These are phyloP conservation scores for Catonia carolina DNA, from an alignment of 2,888 invertebrate genomes.

Conservation along the genomic window DNA sequence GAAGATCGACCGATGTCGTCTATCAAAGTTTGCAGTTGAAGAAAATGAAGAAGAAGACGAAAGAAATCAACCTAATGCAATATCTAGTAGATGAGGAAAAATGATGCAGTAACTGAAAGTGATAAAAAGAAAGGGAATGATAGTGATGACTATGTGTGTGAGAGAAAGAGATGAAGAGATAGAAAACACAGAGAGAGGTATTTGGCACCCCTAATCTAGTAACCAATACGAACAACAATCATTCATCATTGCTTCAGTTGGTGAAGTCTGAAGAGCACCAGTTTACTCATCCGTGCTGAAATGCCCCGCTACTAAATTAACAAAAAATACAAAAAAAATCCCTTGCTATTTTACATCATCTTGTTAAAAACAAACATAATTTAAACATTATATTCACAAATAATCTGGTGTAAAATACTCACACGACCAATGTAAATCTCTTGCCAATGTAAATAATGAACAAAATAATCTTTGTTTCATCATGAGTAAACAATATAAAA, in stretches of 20 bases:
- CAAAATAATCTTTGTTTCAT: too few species aligned
- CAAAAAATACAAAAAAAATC: too few species aligned
- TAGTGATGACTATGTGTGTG: neutral
- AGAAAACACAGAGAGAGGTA: neutral
- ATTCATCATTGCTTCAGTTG: conserved; percentile 11
- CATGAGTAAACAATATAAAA: too few species aligned
- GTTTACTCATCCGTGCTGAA: neutral
- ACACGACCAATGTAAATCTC: too few species aligned
- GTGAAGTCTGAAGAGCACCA: neutral
- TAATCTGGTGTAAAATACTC: too few species aligned
- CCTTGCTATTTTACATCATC: too few species aligned
- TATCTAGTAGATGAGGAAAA: neutral
- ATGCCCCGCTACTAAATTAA: too few species aligned
- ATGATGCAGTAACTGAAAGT: neutral
- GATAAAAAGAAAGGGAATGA: neutral
- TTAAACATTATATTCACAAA: too few species aligned
- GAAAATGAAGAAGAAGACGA: neutral
- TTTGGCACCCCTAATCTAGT: conserved; percentile 13
- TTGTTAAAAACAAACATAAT: too few species aligned
- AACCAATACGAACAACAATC: conserved; percentile 7
- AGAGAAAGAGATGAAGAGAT: neutral
- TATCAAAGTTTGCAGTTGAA: too few species aligned
- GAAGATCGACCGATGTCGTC: too few species aligned
- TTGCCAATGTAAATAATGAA: too few species aligned
- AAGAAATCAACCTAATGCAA: neutral